Evolutionary conservation across 2,797 vertebrate genomes (phyloP), one percentile per base, ranked within the genome.

Genomic region (Pangasius larnaudii): DNA sequence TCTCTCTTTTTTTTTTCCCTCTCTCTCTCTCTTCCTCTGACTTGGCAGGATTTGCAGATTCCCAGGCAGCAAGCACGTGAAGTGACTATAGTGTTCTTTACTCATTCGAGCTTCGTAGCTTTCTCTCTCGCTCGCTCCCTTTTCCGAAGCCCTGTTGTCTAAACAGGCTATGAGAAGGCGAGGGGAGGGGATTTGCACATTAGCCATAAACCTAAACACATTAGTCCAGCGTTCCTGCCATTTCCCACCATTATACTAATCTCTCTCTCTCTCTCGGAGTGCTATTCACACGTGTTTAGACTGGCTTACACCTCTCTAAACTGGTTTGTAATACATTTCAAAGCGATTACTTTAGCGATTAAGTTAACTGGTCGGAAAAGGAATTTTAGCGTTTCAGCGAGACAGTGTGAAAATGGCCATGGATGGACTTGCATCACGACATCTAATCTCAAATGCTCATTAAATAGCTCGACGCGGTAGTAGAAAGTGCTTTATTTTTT

Each of bases 51-150:
- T 92, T 93, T 5, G 90, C 80, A 92, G 94, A 94, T 96, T 96
- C 96, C 95, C 96, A 96, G 93, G 95, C 94, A 89, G 93, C 87
- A 86, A 92, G 89, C 94, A 95, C 95, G 95, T 95, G 92, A 92
- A 91, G 93, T 86, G 89, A 91, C 94, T 94, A 92, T 91, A 90
- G 90, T 91, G 88, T 86, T 92, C 91, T 90, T 92, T 91, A 89
- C 93, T 89, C 93, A 91, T 95, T 94, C 93, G 91, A 91, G 92
- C 94, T 86, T 83, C 77, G 75, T 86, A 83, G 81, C 80, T 88
- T 69, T 39, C 42, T 78, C 85, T 74, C 71, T 24, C 79, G 13
- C 22, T 61, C 56, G 14, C 16, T 6, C 59, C 83, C 83, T 65
- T 74, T 84, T 78, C 72, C 83, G 87, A 89, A 87, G 86, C 86